Percentiles rank a stretch among this genome's conserved stretches.
Evolutionary conservation across 2,797 vertebrate genomes (phyloP).

Genomic region (Typhlichthys subterraneus): DNA sequence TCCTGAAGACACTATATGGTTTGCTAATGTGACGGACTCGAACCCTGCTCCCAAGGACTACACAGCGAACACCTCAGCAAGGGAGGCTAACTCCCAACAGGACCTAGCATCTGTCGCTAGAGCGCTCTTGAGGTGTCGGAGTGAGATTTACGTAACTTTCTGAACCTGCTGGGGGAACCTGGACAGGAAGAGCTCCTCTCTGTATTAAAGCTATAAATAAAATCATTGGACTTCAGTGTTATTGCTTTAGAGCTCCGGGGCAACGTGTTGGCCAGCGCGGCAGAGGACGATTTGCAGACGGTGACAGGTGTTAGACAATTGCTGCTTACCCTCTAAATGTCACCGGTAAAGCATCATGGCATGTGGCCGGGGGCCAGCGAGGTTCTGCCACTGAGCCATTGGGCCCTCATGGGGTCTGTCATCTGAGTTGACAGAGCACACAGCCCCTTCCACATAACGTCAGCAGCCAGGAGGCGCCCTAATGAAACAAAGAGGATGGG

Average conservation of each 20-base stretch:
- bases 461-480: constrained; percentile 19
- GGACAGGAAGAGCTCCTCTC: constrained; percentile 48
- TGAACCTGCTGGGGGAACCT: too few relatives aligned
- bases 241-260: constrained; percentile 64
- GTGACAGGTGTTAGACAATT: constrained; percentile 63
- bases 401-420: constrained; percentile 52
- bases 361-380: constrained; percentile 37
- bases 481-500: constrained; percentile 30
- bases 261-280: constrained; percentile 52
- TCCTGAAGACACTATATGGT: too few relatives aligned
- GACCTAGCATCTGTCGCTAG: too few relatives aligned
- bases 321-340: constrained; percentile 44
- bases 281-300: constrained; percentile 54
- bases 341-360: constrained; percentile 34
- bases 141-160: not conserved
- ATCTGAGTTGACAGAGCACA: constrained; percentile 50
- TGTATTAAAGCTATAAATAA: constrained; percentile 74
- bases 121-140: not conserved
- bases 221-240: constrained; percentile 63
- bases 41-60: too few relatives aligned
- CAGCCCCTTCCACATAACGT: constrained; percentile 29
- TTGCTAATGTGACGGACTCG: too few relatives aligned
- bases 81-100: too few relatives aligned
- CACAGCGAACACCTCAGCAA: too few relatives aligned
- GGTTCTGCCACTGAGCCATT: constrained; percentile 50